Evolutionary conservation across 2,797 vertebrate genomes (phyloP), one percentile per base, ranked within the genome.

Genomic region (Vipera ursinii): DNA sequence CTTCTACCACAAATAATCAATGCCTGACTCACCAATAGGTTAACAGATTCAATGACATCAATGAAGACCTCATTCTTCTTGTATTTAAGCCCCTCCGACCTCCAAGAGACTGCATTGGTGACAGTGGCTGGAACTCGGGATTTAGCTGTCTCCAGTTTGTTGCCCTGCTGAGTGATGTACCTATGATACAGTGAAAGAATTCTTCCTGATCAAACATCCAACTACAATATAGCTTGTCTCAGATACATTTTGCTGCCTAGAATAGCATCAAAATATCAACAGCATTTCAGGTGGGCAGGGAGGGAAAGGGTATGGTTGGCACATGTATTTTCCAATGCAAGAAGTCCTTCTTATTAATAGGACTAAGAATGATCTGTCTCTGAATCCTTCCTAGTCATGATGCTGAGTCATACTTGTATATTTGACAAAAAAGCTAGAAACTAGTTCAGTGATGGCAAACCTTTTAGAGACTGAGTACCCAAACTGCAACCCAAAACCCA

Each of bases 41-140:
- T 99, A 89, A 99, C 98, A 12, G 98, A 98, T 97, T 99, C 99
- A 0, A 99, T 99, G 91, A 99, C 99, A 1, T 99, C 99, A 2
- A 99, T 99, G 94, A 99, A 99, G 91, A 99, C 99, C 94, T 99
- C 99, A 0, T 99, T 99, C 97, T 99, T 99, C 96, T 99, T 99
- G 97, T 99, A 99, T 91, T 97, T 98, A 93, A 99, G 97, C 38
- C 99, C 99, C 96, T 99, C 99, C 0, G 99, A 99, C 93, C 99
- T 98, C 99, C 99, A 99, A 91, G 99, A 99, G 92, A 99, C 99
- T 0, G 99, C 99, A 0, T 99, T 99, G 92, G 99, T 99, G 94
- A 99, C 99, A 0, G 99, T 99, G 91, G 98, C 98, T 0, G 99
- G 99, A 13, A 99, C 98, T 10, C 98, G 98, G 1, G 97, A 97